Conservation (phyloP, 2,888 invertebrate genomes). For the Tridacna gigas region DNA sequence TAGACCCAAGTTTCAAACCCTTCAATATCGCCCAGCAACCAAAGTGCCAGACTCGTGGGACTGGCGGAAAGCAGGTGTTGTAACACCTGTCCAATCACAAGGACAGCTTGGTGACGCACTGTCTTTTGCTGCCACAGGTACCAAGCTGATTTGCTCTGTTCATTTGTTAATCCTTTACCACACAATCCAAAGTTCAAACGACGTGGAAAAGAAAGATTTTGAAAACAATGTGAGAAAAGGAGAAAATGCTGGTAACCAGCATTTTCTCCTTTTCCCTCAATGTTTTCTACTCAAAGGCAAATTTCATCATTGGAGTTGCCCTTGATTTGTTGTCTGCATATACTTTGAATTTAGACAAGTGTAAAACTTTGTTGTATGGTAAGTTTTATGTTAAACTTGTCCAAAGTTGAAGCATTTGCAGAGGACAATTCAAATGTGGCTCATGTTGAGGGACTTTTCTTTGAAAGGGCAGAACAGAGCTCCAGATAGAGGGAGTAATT, state of each 20-base stretch:
- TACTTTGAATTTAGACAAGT: too few relatives aligned
- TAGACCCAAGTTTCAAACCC: background rate
- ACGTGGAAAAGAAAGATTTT: background rate
- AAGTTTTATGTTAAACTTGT: too few relatives aligned
- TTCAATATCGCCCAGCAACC: background rate
- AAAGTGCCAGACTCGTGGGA: slow-evolving; percentile 61
- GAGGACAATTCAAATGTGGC: too few relatives aligned
- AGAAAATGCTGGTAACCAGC: background rate
- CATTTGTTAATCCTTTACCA: background rate
- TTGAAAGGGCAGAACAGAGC: too few relatives aligned
- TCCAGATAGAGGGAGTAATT: too few relatives aligned
- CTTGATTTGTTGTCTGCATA: too few relatives aligned
- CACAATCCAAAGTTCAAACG: background rate
- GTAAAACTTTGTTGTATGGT: too few relatives aligned
- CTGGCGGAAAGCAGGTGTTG: slow-evolving; percentile 69
- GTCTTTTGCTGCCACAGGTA: slow-evolving; percentile 72
- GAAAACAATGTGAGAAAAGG: background rate
- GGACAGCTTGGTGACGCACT: slow-evolving; percentile 77
- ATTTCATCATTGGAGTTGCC: background rate
- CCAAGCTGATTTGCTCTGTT: background rate
- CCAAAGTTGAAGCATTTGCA: too few relatives aligned
- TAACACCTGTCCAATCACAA: slow-evolving; percentile 72
- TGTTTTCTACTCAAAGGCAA: background rate
- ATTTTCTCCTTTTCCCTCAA: background rate
- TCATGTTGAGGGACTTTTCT: too few relatives aligned